These are phyloP conservation scores for Trichonephila clavipes DNA, from an alignment of 1,140 invertebrate species.

Conservation along the genomic window DNA sequence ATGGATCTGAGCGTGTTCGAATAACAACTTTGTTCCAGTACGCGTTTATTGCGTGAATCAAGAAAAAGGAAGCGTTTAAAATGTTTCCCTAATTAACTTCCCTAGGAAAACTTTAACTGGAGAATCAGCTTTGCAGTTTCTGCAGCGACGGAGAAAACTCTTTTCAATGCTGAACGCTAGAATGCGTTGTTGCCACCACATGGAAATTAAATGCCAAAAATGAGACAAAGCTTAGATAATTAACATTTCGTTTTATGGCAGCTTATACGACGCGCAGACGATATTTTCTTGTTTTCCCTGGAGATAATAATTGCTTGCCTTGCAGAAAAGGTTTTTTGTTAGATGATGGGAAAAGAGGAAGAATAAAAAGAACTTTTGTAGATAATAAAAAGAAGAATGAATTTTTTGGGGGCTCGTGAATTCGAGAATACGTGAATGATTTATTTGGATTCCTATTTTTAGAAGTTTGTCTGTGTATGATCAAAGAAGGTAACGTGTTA, in stretches of 20 bases:
- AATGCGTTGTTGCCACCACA: constrained; percentile 8
- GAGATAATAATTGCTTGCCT: not conserved
- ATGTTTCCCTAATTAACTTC: not conserved
- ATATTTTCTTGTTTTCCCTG: constrained; percentile 1
- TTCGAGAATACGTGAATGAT: constrained; percentile 41
- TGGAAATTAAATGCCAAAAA: constrained; percentile 30
- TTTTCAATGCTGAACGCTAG: not conserved
- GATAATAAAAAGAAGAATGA: constrained; percentile 33
- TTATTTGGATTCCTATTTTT: constrained; percentile 39
- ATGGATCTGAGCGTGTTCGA: not conserved
- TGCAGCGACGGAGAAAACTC: not conserved
- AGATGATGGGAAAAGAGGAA: not conserved
- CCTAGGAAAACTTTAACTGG: not conserved
- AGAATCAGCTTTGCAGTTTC: not conserved
- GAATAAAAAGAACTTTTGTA: not conserved
- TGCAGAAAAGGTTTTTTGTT: not conserved
- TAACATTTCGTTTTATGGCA: constrained; percentile 33
- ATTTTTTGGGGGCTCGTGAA: constrained; percentile 6
- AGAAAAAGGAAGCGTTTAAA: constrained; percentile 11
- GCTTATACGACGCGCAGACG: not conserved
- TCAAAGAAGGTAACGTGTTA: not conserved
- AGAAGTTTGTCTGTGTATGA: not conserved
- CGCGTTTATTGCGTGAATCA: not conserved
- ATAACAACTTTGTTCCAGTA: not conserved
- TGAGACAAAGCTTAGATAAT: constrained; percentile 34